These are phyloP conservation scores for Tigriopus californicus DNA, from an alignment of 2,888 invertebrate genomes.

Conservation along the genomic window DNA sequence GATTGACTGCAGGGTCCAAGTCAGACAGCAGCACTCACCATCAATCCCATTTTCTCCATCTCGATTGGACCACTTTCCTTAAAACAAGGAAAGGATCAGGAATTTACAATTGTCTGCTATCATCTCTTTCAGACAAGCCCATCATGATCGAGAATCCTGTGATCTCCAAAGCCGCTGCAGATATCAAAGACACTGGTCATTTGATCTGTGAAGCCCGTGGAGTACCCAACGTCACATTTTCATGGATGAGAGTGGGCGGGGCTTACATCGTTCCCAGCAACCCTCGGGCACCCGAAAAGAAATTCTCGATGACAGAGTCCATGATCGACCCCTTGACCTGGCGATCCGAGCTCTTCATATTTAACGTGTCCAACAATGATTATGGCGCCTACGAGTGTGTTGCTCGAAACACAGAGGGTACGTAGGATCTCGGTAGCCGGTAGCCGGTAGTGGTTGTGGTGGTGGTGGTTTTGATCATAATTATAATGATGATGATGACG, in stretches of 20 bases:
- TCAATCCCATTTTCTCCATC: neutral
- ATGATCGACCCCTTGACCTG: conserved; percentile 7
- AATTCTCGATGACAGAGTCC: conserved; percentile 1
- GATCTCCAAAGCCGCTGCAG: neutral
- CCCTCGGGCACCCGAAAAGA: neutral
- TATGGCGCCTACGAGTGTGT: conserved; percentile 13
- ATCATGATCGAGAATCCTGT: neutral
- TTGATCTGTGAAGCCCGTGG: conserved; percentile 6
- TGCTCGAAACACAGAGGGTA: conserved; percentile 14
- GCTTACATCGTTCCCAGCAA: neutral
- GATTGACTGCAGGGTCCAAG: too few relatives aligned
- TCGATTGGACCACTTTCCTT: neutral
- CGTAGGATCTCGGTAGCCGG: neutral
- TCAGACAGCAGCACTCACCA: too few relatives aligned
- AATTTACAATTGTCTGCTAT: neutral
- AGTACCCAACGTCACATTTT: conserved; percentile 7
- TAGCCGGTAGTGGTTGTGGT: too few relatives aligned
- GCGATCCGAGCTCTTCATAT: conserved; percentile 6
- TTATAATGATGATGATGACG: too few relatives aligned
- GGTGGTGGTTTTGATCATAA: too few relatives aligned
- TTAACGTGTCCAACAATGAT: neutral
- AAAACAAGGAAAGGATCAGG: neutral
- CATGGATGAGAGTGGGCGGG: neutral
- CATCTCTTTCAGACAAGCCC: conserved; percentile 4
- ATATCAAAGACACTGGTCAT: neutral